Base-by-base conservation (phyloP, 2,888 invertebrate genomes). In the Erannis defoliaria region DNA sequence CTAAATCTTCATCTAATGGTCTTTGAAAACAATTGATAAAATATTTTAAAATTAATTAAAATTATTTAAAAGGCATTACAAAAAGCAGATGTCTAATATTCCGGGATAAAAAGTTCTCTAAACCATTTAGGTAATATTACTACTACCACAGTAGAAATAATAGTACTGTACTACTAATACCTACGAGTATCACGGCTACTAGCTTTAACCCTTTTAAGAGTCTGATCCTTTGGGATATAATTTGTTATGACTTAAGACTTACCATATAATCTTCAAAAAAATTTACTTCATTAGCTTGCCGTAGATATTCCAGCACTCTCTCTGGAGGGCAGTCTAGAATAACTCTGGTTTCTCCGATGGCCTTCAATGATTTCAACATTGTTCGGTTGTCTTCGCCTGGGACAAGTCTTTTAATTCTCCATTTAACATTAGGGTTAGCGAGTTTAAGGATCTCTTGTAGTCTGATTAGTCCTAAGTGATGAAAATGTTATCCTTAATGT, bases 241-340 rank as follows among this genome's bases (percentile, higher is more conserved):
- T 1, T 10, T 12, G 8, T 29, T 3, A 4, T 16, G 6, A 1
- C 10, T 5, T 5, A 21, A 14, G 16, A 64, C 69, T 64, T 76
- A 94, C 95, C 93, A 97, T 96, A 82, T 97, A 97, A 76, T 97
- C 97, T 62, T 96, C 96, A 81, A 98, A 94, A 88, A 98, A 95
- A 71, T 97, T 97, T 12, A 98, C 95, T 83, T 97, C 96, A 69
- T 95, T 94, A 0, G 98, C 98, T 85, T 98, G 97, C 43, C 94
- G 93, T 19, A 97, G 81, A 48, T 97, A 94, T 1, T 93, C 89
- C 0, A 95, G 76, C 12, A 97, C 93, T 75, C 95, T 95, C 8
- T 96, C 94, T 0, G 95, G 88, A 0, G 95, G 94, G 74, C 97
- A 97, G 79, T 97, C 97, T 9, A 98, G 79, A 5, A 98, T 93